Evolutionary conservation across 2,113 vertebrate genomes (phyloP).

Genomic region (Rostratula benghalensis): DNA sequence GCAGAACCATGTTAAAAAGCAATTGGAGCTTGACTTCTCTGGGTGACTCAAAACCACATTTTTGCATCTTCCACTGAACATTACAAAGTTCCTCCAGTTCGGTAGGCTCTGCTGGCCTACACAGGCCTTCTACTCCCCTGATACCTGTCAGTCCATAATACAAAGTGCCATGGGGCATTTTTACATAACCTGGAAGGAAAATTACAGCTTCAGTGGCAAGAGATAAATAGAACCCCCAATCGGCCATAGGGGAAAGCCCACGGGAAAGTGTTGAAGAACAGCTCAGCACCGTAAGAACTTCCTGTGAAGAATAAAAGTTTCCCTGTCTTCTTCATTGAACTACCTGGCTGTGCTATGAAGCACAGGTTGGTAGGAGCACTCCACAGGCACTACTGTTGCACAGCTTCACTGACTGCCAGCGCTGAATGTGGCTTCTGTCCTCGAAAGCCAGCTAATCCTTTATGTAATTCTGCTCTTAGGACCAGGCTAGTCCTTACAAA

Average conservation of each 20-base stretch:
- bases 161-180: not conserved
- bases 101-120: not conserved
- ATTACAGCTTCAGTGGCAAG: not conserved
- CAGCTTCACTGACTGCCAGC: not conserved
- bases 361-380: not conserved
- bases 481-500: not conserved
- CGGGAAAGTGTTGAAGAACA: not conserved
- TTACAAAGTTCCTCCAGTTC: not conserved
- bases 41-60: not conserved
- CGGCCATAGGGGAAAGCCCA: not conserved
- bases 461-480: not conserved
- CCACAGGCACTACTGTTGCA: not conserved
- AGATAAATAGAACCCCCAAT: not conserved
- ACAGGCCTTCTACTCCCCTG: not conserved
- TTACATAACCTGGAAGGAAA: not conserved
- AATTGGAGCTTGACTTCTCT: not conserved
- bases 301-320: not conserved
- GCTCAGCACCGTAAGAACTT: not conserved
- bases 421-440: not conserved
- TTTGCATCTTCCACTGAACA: not conserved
- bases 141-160: not conserved
- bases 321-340: not conserved
- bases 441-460: not conserved
- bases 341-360: not conserved
- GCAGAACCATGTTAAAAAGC: not conserved